A percentile compares a stretch with the other conserved stretches of the same genome.
These are phyloP conservation scores for Globia sparganii DNA, from an alignment of 2,888 invertebrate genomes.

Conservation along the genomic window DNA sequence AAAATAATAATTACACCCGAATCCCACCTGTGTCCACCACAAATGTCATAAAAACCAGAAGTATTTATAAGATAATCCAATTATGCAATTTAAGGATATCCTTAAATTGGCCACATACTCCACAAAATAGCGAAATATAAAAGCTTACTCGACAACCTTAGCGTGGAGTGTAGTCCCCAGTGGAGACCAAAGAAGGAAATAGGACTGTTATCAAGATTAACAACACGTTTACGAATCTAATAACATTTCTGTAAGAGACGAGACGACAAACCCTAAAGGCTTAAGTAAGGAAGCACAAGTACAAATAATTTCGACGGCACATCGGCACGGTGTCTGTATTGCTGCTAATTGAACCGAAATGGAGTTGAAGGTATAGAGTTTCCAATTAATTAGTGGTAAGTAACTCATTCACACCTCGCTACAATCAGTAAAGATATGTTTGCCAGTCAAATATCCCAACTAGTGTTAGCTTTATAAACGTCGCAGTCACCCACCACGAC, in stretches of 20 bases:
- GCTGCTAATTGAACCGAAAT: constrained; percentile 30
- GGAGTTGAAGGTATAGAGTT: constrained; percentile 7
- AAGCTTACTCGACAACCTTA: not conserved
- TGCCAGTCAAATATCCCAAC: constrained; percentile 30
- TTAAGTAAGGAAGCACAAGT: not conserved
- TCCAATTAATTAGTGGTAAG: constrained; percentile 41
- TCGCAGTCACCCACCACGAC: constrained; percentile 13
- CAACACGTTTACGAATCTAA: constrained; percentile 15
- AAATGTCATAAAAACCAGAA: not conserved
- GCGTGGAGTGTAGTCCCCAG: not conserved
- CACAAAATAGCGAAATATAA: not conserved
- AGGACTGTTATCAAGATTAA: not conserved
- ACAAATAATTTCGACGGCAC: constrained; percentile 1
- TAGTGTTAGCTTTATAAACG: constrained; percentile 16
- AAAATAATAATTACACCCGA: not conserved
- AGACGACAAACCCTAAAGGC: not conserved
- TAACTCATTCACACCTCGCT: constrained; percentile 18
- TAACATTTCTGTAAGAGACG: not conserved
- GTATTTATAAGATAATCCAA: not conserved
- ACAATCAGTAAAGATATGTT: constrained; percentile 26
- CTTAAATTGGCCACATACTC: too few relatives aligned
- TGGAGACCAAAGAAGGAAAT: not conserved
- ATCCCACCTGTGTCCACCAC: too few relatives aligned
- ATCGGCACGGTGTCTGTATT: constrained; percentile 17
- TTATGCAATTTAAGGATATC: not conserved